A percentile compares a stretch with the other conserved stretches of the same genome.
Conservation (phyloP, 2,113 vertebrate species). For the Oriolus oriolus region DNA sequence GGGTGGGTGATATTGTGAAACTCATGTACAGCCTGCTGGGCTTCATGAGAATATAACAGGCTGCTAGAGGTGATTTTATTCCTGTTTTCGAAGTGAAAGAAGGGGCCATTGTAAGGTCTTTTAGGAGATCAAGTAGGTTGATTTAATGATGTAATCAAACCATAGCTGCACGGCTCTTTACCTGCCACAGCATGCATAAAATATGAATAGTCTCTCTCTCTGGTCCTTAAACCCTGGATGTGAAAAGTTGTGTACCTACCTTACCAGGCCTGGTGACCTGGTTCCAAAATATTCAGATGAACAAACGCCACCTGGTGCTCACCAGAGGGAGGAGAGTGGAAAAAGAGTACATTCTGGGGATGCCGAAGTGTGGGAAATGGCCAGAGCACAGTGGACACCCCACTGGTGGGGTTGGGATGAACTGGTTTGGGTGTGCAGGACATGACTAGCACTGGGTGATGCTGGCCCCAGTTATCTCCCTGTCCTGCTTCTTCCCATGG, state of each 20-base stretch:
- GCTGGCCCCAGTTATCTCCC: accelerated
- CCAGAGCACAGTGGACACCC: accelerated
- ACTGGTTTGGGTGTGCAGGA: neutral
- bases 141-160: neutral
- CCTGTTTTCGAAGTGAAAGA: neutral
- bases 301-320: neutral
- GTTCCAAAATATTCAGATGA: neutral
- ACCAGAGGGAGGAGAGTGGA: neutral
- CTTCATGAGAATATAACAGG: neutral
- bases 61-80: neutral
- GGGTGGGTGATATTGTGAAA: neutral
- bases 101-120: neutral
- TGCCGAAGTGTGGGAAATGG: neutral
- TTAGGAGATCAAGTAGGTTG: neutral
- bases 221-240: neutral
- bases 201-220: neutral
- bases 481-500: neutral
- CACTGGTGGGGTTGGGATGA: neutral
- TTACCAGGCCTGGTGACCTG: neutral
- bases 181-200: neutral
- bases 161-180: neutral
- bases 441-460: neutral
- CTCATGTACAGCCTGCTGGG: neutral
- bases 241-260: neutral
- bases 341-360: neutral